Conservation (phyloP, 2,797 vertebrate species). For the Enteromius afrohamiltoni region DNA sequence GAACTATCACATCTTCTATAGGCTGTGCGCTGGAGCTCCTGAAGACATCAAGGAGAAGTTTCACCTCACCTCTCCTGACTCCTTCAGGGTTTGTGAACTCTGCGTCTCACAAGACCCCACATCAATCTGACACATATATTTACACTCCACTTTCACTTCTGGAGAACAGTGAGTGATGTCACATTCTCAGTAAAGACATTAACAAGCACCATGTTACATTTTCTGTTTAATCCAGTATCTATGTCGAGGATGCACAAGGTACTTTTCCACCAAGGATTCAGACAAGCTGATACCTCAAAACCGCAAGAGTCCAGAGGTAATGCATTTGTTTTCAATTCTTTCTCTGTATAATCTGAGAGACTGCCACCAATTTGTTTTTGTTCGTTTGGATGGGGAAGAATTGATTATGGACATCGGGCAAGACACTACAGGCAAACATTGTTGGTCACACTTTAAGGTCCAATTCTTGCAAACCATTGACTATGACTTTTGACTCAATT, state of each 20-base stretch:
- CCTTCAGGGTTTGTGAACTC: constrained; percentile 85
- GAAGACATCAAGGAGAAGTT: constrained; percentile 91
- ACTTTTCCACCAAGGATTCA: constrained; percentile 92
- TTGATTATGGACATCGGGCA: not conserved
- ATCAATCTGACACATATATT: not conserved
- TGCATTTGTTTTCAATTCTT: not conserved
- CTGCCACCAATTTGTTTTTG: not conserved
- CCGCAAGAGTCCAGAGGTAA: constrained; percentile 95
- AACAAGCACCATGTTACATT: constrained; percentile 10
- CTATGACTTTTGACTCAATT: not conserved
- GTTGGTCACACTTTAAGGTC: not conserved
- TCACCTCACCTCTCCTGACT: constrained; percentile 89
- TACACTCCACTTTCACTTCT: not conserved
- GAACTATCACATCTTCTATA: constrained; percentile 98
- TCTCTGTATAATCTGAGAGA: not conserved
- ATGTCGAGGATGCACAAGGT: constrained; percentile 94
- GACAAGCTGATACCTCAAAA: constrained; percentile 93
- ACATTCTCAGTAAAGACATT: not conserved
- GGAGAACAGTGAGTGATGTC: not conserved
- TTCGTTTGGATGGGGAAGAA: not conserved
- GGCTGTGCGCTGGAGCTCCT: constrained; percentile 91
- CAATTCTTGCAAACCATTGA: not conserved
- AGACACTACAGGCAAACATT: not conserved
- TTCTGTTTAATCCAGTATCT: constrained; percentile 82
- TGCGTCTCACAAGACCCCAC: not conserved